phyloP scores from a whole-genome alignment of 37 sponge, comb jelly and placozoan species.

The Corticium candelabrum region DNA sequence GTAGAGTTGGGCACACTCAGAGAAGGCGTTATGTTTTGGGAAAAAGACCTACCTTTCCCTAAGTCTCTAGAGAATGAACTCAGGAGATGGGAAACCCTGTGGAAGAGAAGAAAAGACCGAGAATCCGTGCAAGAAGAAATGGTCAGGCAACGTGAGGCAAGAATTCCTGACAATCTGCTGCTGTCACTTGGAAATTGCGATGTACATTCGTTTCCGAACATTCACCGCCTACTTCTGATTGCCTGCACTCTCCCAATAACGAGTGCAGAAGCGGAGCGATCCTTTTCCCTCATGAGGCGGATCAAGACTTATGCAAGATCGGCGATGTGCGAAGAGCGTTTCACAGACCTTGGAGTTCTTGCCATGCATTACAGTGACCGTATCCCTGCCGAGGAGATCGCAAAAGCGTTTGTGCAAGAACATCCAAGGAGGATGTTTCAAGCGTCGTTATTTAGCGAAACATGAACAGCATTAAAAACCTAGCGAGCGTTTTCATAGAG shows the following conservation, averaged over 20 bases:
- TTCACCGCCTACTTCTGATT: slow-evolving; percentile 22
- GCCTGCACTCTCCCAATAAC: slow-evolving; percentile 28
- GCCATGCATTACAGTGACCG: slow-evolving; percentile 24
- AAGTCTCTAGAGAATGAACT: slow-evolving; percentile 26
- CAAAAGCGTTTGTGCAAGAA: slow-evolving; percentile 21
- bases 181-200: slow-evolving; percentile 19
- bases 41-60: slow-evolving; percentile 21
- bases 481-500: too few species aligned
- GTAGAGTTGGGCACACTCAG: not conserved
- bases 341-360: slow-evolving; percentile 22
- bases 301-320: slow-evolving; percentile 27
- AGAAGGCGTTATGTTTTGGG: slow-evolving; percentile 5
- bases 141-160: too few species aligned
- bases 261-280: too few species aligned
- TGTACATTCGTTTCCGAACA: slow-evolving; percentile 27
- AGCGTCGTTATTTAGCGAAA: slow-evolving; percentile 22
- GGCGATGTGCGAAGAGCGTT: slow-evolving; percentile 8
- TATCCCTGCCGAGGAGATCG: slow-evolving; percentile 22
- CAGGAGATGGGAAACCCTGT: slow-evolving; percentile 18
- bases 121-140: too few species aligned
- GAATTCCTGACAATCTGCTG: slow-evolving; percentile 20
- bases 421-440: slow-evolving; percentile 30
- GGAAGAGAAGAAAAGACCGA: too few species aligned
- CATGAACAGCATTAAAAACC: too few species aligned
- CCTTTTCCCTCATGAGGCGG: too few species aligned